Percentiles rank a stretch among this genome's conserved stretches.
These are phyloP conservation scores for Glossophaga mutica DNA, from an alignment of 2,797 vertebrate species.

Conservation along the genomic window DNA sequence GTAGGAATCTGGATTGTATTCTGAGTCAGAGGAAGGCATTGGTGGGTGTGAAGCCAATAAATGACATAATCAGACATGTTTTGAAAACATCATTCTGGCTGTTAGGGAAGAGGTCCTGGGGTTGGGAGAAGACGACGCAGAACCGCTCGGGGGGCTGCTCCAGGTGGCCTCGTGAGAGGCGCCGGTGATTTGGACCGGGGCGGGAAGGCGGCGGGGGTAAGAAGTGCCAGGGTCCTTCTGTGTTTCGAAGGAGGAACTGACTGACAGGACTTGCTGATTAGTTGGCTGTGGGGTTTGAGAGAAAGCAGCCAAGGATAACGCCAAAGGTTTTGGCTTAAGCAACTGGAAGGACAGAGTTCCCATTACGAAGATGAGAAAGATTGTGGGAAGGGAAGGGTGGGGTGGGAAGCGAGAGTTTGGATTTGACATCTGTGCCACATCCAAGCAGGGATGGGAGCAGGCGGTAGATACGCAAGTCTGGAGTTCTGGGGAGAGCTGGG, in stretches of 20 bases:
- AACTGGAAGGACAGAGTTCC: not conserved
- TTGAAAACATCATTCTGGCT: not conserved
- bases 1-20: constrained; percentile 27
- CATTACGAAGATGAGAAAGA: not conserved
- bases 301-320: not conserved
- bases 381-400: not conserved
- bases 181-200: not conserved
- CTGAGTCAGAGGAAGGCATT: not conserved
- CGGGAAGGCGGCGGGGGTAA: not conserved
- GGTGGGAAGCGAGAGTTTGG: not conserved
- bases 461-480: not conserved
- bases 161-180: not conserved
- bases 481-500: not conserved
- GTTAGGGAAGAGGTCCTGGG: not conserved
- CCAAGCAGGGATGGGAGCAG: not conserved
- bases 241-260: not conserved
- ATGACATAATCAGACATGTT: not conserved
- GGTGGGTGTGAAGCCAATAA: not conserved
- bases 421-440: not conserved
- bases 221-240: not conserved
- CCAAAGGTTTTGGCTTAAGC: not conserved
- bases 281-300: not conserved
- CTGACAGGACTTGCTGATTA: not conserved
- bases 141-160: not conserved
- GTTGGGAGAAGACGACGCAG: not conserved